phyloP scores from a whole-genome alignment of 2,113 vertebrate species.

The Emydocephalus ijimae region DNA sequence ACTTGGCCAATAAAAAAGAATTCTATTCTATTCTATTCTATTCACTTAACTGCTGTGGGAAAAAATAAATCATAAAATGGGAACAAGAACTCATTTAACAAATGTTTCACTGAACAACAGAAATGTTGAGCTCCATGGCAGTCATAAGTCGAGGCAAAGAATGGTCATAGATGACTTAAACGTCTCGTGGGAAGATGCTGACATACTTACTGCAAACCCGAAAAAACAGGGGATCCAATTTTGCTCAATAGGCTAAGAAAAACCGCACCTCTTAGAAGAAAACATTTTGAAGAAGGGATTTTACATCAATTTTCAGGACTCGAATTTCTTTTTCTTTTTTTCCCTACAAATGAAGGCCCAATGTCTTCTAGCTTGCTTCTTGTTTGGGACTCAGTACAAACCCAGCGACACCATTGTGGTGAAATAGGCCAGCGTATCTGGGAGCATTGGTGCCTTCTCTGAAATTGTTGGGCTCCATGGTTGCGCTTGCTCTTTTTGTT shows the following conservation, averaged over 20 bases:
- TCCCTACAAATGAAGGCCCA: background rate
- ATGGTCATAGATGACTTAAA: too few species aligned
- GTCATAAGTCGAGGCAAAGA: too few species aligned
- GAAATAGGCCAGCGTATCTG: constrained; percentile 2
- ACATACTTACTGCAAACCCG: too few species aligned
- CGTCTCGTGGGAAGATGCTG: too few species aligned
- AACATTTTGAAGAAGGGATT: background rate
- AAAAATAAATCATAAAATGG: too few species aligned
- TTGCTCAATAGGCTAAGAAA: background rate
- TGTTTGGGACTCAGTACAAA: background rate
- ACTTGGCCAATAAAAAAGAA: too few species aligned
- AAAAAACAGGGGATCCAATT: too few species aligned
- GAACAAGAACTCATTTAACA: too few species aligned
- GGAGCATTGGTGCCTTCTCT: constrained; percentile 8
- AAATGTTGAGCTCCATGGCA: too few species aligned
- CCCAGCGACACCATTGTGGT: constrained; percentile 19
- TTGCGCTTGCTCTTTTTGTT: background rate
- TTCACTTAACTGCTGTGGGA: too few species aligned
- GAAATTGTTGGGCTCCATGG: constrained; percentile 25
- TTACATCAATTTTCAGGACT: background rate
- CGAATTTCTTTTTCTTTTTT: background rate
- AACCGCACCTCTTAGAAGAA: background rate
- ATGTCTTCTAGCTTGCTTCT: background rate
- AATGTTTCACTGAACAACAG: too few species aligned
- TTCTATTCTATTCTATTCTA: too few species aligned